These are phyloP conservation scores for Zaprionus africanus DNA, from an alignment of 1,140 invertebrate species.

Conservation along the genomic window DNA sequence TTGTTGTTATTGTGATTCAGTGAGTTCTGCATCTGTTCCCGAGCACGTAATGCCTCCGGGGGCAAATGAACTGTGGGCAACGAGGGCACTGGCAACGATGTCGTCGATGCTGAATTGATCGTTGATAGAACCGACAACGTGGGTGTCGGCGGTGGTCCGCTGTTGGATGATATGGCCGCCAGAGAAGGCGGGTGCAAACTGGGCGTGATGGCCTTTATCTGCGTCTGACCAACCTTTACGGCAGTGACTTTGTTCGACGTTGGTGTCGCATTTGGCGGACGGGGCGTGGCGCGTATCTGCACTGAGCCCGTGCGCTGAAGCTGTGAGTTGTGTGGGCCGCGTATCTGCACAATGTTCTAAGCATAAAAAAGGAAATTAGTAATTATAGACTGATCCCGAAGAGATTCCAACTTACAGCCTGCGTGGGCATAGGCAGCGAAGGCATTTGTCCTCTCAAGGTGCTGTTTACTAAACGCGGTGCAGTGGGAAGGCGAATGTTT, in stretches of 20 bases:
- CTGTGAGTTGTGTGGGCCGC: conserved; percentile 74
- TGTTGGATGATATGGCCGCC: conserved; percentile 78
- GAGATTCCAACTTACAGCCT: conserved; percentile 59
- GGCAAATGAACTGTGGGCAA: conserved; percentile 78
- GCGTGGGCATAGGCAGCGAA: conserved; percentile 64
- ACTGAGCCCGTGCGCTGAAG: conserved; percentile 75
- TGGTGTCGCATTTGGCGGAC: conserved; percentile 55
- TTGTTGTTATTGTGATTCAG: conserved; percentile 76
- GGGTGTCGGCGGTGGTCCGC: conserved; percentile 70
- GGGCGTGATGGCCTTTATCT: conserved; percentile 81
- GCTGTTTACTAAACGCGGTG: conserved; percentile 74
- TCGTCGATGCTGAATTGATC: conserved; percentile 65
- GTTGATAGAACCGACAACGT: conserved; percentile 76
- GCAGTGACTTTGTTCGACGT: conserved; percentile 78
- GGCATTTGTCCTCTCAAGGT: conserved; percentile 77
- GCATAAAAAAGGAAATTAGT: not conserved
- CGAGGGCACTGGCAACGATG: conserved; percentile 74
- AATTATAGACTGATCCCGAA: no score
- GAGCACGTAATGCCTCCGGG: conserved; percentile 65
- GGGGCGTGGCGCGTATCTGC: conserved; percentile 74
- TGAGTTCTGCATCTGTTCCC: conserved; percentile 74
- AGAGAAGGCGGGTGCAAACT: conserved; percentile 78
- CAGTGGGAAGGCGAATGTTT: conserved; percentile 76
- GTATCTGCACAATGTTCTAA: conserved; percentile 81
- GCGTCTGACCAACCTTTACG: conserved; percentile 84